Evolutionary conservation across 2,113 vertebrate genomes (phyloP), one percentile per base, ranked within the genome.

Genomic region (Bubo bubo): DNA sequence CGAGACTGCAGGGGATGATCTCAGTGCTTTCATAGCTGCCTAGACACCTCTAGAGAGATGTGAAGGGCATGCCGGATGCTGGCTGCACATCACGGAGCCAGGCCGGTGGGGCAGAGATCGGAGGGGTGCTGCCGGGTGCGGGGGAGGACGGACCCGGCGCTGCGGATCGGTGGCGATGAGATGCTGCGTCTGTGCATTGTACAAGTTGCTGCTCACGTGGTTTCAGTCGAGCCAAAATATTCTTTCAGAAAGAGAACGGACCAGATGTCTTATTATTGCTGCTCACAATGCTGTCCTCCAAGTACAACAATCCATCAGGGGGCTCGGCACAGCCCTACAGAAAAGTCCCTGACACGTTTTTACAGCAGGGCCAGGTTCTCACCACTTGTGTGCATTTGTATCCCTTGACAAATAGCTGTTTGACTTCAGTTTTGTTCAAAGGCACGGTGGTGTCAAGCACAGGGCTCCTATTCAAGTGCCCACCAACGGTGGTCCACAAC

Each of bases 191-290:
- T 24, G 20, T 26, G 76, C 95, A 79, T 52, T 91, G 93, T 95
- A 10, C 6, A 0, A 60, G 85, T 88, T 52, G 45, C 43, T 3
- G 43, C 91, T 94, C 91, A 24, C 13, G 9, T 67, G 35, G 59
- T 28, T 82, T 37, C 20, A 8, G 55, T 10, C 0, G 3, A 93
- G 93, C 92, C 95, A 62, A 58, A n/a, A 37, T 24, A 60, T 49
- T 49, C 94, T 94, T 95, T 96, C 58, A 68, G 86, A 21, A 37
- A 90, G 94, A 87, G 94, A 87, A 88, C 13, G 5, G 79, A 73
- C 93, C 97, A 98, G 97, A 97, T 97, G 97, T 96, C 96, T 96
- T 88, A 95, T 98, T 97, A 95, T 97, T 66, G 74, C 63, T 3
- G 43, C 70, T 79, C 75, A 96, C 96, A 97, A 96, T 96, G 90